Evolutionary conservation across 2,113 vertebrate genomes (phyloP).

Genomic region (Megaceryle torquata): DNA sequence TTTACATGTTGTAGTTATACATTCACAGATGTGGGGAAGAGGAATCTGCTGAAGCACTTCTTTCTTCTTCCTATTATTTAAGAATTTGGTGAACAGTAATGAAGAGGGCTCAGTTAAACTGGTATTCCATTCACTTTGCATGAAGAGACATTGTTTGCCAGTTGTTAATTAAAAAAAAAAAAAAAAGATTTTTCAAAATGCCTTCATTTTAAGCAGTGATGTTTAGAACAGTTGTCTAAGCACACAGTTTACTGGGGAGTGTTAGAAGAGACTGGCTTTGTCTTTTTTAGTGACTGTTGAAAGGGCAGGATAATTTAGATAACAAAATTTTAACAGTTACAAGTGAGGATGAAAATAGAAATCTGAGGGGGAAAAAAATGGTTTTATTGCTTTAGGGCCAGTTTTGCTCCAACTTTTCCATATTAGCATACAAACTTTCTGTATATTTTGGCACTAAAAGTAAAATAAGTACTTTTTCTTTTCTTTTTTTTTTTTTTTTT

Average conservation of each 20-base stretch:
- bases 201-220: background rate
- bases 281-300: background rate
- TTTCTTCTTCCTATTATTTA: background rate
- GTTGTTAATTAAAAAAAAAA: background rate
- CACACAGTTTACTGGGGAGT: background rate
- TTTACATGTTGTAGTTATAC: background rate
- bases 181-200: background rate
- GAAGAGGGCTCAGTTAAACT: background rate
- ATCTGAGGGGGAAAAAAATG: background rate
- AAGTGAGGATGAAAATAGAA: background rate
- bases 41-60: background rate
- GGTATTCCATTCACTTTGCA: background rate
- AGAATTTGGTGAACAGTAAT: background rate
- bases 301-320: background rate
- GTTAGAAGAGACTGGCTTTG: background rate
- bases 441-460: slow-evolving; percentile 16
- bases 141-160: background rate
- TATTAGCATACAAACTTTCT: background rate
- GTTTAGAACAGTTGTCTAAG: background rate
- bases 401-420: background rate
- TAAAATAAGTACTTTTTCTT: background rate
- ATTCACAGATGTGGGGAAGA: background rate
- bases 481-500: background rate
- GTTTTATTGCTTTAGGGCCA: background rate
- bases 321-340: background rate